Evolutionary conservation across 2,113 vertebrate genomes (phyloP), one percentile per base, ranked within the genome.

Genomic region (Ifrita kowaldi): DNA sequence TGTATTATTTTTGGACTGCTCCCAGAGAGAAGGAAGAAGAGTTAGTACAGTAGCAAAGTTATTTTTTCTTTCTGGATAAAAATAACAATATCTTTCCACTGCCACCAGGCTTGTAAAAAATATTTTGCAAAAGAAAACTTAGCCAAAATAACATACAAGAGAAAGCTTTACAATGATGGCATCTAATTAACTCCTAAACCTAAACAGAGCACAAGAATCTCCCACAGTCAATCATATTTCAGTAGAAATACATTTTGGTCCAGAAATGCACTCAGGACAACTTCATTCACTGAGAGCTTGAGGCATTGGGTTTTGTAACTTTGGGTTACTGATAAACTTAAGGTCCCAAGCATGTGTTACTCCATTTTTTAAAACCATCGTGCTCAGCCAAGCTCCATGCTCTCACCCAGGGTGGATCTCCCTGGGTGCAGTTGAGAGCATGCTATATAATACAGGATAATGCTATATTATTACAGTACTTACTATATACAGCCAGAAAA

Each of bases 351-450:
- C 22, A 73, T 53, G 37, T 55, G 37, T 76, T 77, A 57, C 42
- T 95, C 90, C 59, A 33, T 77, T 76, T 93, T 93, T 78, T 41
- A 60, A 96, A 95, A 88, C 44, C 47, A 44, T 20, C 5, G 0
- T 27, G 7, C 10, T 67, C 73, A 84, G 60, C 15, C 89, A 91
- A 84, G 77, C 39, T 95, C 81, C 49, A 13, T 27, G 81, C 47
- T 93, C 95, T 88, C 96, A 93, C 96, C 88, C 92, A 94, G 94
- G 91, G 90, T 93, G 95, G 85, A 96, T 91, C 91, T 92, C 86
- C 57, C 70, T 33, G 50, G 28, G 76, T 92, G 73, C 92, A 94
- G 37, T 23, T 77, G 76, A 91, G 37, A 92, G 37, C n/a, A 64
- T 37, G 28, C 75, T 89, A 49, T 96, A 69, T 96, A 96, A 95